phyloP scores from a whole-genome alignment of 2,888 invertebrate species.

The Eustalomyia histrio region DNA sequence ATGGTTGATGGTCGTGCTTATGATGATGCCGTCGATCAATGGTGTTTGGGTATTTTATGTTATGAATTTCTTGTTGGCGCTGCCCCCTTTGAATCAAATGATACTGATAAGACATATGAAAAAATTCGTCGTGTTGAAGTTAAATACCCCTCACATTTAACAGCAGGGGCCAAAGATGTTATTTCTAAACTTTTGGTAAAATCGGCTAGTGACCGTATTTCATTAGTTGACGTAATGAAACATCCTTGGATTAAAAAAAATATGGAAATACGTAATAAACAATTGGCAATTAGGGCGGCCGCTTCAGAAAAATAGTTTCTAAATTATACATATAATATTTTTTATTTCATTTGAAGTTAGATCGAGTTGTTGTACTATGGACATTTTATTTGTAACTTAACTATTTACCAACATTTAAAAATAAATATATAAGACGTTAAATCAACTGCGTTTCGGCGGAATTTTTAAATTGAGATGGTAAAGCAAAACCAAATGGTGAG shows the following conservation, averaged over 20 bases:
- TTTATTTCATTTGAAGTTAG: too few species aligned
- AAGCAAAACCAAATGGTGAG: too few species aligned
- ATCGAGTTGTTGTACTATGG: too few species aligned
- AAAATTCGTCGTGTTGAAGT: conserved; percentile 85
- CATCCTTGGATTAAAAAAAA: conserved; percentile 81
- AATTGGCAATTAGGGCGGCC: conserved; percentile 63
- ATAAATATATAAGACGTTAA: too few species aligned
- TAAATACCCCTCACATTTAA: conserved; percentile 84
- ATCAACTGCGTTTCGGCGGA: too few species aligned
- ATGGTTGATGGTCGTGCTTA: conserved; percentile 93
- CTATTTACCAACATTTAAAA: too few species aligned
- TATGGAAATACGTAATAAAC: conserved; percentile 73
- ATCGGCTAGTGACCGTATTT: conserved; percentile 83
- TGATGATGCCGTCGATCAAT: conserved; percentile 92
- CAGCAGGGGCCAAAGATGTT: conserved; percentile 86
- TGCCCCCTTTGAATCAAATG: conserved; percentile 94
- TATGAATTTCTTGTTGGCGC: conserved; percentile 96
- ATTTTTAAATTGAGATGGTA: too few species aligned
- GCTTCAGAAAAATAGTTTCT: background rate
- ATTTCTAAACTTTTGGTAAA: conserved; percentile 86
- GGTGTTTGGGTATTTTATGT: conserved; percentile 95
- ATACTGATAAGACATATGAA: conserved; percentile 85
- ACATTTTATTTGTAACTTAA: too few species aligned
- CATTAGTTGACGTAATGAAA: conserved; percentile 84
- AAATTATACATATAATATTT: background rate